Conservation (phyloP, 2,888 invertebrate genomes). For the Eremobia ochroleuca region DNA sequence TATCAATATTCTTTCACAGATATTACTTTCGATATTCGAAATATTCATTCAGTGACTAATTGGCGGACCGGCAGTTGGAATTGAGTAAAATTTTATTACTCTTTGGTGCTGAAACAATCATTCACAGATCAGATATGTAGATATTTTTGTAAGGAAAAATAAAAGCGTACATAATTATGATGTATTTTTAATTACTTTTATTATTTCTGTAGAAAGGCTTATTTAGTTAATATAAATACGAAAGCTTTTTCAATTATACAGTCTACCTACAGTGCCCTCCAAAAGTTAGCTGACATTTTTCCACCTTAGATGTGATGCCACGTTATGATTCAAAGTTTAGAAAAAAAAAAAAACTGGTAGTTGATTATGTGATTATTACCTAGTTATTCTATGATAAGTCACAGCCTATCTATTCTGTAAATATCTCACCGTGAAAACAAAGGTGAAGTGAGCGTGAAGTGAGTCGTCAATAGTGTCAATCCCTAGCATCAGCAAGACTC, state of each 20-base stretch:
- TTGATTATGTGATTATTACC: too few species aligned
- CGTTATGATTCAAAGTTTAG: too few species aligned
- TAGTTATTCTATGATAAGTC: too few species aligned
- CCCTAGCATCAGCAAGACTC: too few species aligned
- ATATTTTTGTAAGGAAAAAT: conserved; percentile 10
- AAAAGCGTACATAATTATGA: not conserved
- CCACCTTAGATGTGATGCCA: not conserved
- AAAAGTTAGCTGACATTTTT: not conserved
- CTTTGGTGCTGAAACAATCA: conserved; percentile 44
- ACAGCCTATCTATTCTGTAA: too few species aligned
- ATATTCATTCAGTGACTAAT: conserved; percentile 53
- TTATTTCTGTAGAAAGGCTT: too few species aligned
- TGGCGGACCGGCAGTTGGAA: conserved; percentile 44
- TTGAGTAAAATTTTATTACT: conserved; percentile 51
- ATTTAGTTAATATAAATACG: not conserved
- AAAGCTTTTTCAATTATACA: conserved; percentile 6
- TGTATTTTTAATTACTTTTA: conserved; percentile 1
- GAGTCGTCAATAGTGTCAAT: too few species aligned
- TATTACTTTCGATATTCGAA: conserved; percentile 39
- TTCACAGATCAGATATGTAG: conserved; percentile 9
- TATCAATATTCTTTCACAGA: conserved; percentile 27
- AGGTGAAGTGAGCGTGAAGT: too few species aligned
- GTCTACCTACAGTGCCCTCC: not conserved
- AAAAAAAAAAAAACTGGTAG: too few species aligned
- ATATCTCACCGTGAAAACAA: too few species aligned